These are phyloP conservation scores for Pluvianellus socialis DNA, from an alignment of 2,113 vertebrate species.

Conservation along the genomic window DNA sequence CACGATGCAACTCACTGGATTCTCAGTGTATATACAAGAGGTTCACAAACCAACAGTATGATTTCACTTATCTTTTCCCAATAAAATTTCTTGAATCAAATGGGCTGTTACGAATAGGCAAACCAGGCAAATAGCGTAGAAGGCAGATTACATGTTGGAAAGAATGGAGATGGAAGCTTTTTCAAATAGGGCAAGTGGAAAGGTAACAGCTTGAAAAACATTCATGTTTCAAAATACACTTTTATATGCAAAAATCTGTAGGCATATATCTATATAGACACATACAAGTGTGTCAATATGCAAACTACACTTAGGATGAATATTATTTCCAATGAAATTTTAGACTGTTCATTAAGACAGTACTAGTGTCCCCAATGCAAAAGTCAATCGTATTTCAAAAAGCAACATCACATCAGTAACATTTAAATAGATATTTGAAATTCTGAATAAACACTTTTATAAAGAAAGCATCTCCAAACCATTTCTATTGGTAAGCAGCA, in stretches of 20 bases:
- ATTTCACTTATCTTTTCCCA: not conserved
- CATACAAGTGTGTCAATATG: not conserved
- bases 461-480: not conserved
- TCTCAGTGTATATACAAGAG: not conserved
- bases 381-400: not conserved
- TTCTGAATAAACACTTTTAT: not conserved
- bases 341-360: not conserved
- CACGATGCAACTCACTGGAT: not conserved
- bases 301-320: not conserved
- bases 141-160: not conserved
- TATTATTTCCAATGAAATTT: not conserved
- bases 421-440: not conserved
- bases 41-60: not conserved
- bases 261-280: not conserved
- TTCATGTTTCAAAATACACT: not conserved
- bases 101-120: not conserved
- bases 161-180: not conserved
- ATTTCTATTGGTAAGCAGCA: not conserved
- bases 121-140: not conserved
- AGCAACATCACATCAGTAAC: not conserved
- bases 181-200: not conserved
- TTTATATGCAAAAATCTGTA: not conserved
- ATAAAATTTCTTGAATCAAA: not conserved
- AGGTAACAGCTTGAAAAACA: not conserved
- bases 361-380: not conserved